Base-by-base conservation (phyloP, 2,888 invertebrate genomes). In the Keiferia lycopersicella region DNA sequence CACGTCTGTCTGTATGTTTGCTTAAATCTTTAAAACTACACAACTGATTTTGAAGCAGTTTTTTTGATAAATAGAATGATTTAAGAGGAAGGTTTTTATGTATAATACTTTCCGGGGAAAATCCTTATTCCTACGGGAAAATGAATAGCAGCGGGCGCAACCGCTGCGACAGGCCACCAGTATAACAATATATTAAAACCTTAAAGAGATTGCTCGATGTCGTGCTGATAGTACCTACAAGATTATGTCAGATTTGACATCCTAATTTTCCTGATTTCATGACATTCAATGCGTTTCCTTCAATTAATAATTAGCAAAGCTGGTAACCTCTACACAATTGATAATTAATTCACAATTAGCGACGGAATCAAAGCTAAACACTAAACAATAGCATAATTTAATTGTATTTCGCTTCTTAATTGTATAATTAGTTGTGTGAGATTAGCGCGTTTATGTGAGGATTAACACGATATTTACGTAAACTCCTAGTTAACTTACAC, bases 241-340 rank as follows among this genome's bases (percentile, higher is more conserved):
- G n/a, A n/a, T n/a, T 14, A 8, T 8, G 8, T 39, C 12, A 8
- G 39, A 12, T 41, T 2, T 6, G 45, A 45, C 45, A 45, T 16
- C 16, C 3, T n/a, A n/a, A n/a, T n/a, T n/a, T 45, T 16, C 16
- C 45, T 41, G 41, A 41, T 41, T 41, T 45, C 45, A 50, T 50
- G 50, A 11, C 12, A 18, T 18, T 8, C 50, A 50, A 50, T 22
- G 11, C 18, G 22, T 18, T 50, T 18, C 10, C 18, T 20, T 50
- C 20, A 20, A 18, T 50, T 1, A 50, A n/a, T 62, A 62, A 57
- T 50, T 50, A 34, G 20, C 51, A 53, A 53, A 53, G 26, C 20
- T 56, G n/a, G 51, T 51, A 4, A 18, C 57, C 18, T 38, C 38
- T 16, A 57, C 57, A 62, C 62, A 65, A 62, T 39, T n/a, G 64